Conservation (phyloP, 2,113 vertebrate genomes). For the Sapajus apella region DNA sequence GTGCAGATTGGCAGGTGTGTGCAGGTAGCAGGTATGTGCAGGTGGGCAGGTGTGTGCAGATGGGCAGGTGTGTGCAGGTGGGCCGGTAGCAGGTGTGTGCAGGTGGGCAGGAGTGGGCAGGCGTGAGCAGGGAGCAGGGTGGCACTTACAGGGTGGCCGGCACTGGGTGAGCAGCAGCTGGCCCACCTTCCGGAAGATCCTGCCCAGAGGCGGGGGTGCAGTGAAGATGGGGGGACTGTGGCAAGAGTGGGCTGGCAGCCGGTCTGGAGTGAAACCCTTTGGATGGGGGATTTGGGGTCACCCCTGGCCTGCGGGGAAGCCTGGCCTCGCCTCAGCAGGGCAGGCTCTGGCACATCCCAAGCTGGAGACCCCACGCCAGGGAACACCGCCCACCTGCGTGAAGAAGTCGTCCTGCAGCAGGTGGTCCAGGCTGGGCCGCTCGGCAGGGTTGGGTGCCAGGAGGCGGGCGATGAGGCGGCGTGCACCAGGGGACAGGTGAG, state of each 20-base stretch:
- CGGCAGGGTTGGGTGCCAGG: slow-evolving; percentile 53
- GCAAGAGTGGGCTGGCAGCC: slow-evolving; percentile 74
- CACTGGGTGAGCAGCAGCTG: slow-evolving; percentile 34
- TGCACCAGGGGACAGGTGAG: slow-evolving; percentile 39
- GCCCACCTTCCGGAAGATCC: slow-evolving; percentile 69
- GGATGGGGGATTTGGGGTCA: accelerated
- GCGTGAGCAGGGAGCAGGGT: too few relatives aligned
- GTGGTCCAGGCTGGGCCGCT: slow-evolving; percentile 72
- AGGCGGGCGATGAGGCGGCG: slow-evolving; percentile 72
- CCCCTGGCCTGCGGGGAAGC: not conserved
- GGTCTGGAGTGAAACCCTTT: slow-evolving; percentile 80
- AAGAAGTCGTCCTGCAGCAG: slow-evolving; percentile 81
- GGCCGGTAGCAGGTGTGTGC: not conserved
- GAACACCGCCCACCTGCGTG: slow-evolving; percentile 57
- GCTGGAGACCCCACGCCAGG: too few relatives aligned
- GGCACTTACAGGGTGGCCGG: slow-evolving; percentile 50
- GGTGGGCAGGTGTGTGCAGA: too few relatives aligned
- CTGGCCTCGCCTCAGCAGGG: not conserved
- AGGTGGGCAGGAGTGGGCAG: not conserved
- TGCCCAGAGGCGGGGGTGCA: not conserved
- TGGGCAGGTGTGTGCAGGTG: too few relatives aligned
- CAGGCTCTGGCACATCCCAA: too few relatives aligned
- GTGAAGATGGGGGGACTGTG: slow-evolving; percentile 63
- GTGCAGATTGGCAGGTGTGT: not conserved
- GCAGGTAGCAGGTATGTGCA: not conserved